Evolutionary conservation across 2,113 vertebrate species (phyloP).

Genomic region (Condylura cristata): DNA sequence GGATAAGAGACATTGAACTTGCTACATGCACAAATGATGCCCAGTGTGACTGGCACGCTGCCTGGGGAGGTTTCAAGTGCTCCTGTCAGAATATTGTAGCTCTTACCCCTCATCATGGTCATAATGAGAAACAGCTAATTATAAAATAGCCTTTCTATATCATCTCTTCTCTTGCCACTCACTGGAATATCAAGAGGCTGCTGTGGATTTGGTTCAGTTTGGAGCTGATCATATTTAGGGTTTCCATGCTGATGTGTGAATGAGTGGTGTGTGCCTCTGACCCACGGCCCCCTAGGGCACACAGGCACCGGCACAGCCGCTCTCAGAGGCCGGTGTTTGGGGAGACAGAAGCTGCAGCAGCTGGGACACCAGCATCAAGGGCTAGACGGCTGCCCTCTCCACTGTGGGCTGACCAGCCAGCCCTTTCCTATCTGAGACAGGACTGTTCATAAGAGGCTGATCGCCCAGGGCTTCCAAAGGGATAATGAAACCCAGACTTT

Average conservation of each 20-base stretch:
- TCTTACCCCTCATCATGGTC: neutral
- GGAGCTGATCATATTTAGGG: neutral
- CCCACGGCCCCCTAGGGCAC: neutral
- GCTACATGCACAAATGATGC: neutral
- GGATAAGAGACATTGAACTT: neutral
- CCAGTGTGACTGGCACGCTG: neutral
- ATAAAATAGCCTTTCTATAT: neutral
- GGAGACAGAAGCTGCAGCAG: conserved; percentile 56
- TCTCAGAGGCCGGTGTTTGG: neutral
- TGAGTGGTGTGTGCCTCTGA: neutral
- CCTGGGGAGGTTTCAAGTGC: neutral
- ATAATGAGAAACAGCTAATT: neutral
- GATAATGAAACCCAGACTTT: neutral
- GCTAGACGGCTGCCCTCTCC: neutral
- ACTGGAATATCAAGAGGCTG: neutral
- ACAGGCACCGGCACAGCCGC: neutral
- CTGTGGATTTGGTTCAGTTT: neutral
- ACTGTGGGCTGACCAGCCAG: neutral
- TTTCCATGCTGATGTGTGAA: neutral
- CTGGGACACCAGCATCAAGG: neutral
- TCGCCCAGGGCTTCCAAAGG: neutral
- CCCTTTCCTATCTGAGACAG: neutral
- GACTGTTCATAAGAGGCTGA: neutral
- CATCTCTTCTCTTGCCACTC: neutral
- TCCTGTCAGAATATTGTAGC: neutral